Percentiles rank a stretch among this genome's conserved stretches.
Evolutionary conservation across 2,113 vertebrate genomes (phyloP).

Genomic region (Engraulis encrasicolus): DNA sequence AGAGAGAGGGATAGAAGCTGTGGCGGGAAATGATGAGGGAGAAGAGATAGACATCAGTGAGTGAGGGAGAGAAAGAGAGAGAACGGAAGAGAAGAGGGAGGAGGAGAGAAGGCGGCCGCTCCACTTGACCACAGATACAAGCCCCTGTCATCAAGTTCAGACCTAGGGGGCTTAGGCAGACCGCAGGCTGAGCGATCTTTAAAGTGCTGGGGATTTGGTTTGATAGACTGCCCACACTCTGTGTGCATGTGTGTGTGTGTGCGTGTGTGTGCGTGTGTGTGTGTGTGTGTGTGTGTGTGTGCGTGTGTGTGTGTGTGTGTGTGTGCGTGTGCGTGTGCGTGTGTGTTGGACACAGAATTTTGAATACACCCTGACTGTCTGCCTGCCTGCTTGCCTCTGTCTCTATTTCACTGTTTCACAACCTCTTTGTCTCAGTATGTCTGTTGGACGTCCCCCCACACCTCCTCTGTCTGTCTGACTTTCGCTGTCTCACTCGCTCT

Average conservation of each 20-base stretch:
- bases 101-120: background rate
- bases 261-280: too few relatives aligned
- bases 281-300: too few relatives aligned
- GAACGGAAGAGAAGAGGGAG: background rate
- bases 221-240: background rate
- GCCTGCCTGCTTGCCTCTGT: background rate
- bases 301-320: too few relatives aligned
- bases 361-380: background rate
- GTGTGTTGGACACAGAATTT: background rate
- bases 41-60: background rate
- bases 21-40: too few relatives aligned
- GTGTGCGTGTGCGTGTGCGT: too few relatives aligned
- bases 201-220: background rate
- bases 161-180: background rate
- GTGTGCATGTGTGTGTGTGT: too few relatives aligned
- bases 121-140: constrained; percentile 5
- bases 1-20: too few relatives aligned
- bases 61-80: background rate
- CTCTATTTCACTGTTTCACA: background rate
- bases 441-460: background rate
- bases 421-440: background rate
- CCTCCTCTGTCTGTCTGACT: constrained; percentile 40
- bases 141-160: background rate
- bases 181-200: background rate
- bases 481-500: constrained; percentile 33